Conservation (phyloP, 2,797 vertebrate species). For the Loriculus beryllinus region DNA sequence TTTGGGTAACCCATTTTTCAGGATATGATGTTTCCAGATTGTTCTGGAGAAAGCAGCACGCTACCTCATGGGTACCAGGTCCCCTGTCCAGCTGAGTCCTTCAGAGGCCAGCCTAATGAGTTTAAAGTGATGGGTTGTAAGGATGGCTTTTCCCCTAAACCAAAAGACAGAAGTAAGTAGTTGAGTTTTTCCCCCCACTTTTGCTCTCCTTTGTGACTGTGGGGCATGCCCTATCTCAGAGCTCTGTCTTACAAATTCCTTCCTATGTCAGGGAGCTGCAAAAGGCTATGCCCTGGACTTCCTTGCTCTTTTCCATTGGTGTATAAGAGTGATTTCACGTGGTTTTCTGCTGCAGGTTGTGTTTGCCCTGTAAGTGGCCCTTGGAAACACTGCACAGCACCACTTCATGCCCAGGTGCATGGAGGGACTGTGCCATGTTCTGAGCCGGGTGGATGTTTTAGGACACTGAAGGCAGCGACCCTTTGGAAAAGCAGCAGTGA, state of each 20-base stretch:
- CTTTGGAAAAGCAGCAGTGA: neutral
- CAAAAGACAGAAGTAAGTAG: neutral
- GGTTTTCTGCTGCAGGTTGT: neutral
- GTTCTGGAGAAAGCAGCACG: neutral
- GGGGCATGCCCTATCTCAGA: neutral
- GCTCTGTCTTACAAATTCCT: neutral
- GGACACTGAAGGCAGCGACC: neutral
- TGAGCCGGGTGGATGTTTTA: neutral
- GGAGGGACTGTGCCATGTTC: neutral
- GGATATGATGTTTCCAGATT: neutral
- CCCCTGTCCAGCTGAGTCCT: neutral
- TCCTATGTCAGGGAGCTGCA: neutral
- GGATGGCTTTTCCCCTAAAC: neutral
- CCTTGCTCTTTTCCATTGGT: neutral
- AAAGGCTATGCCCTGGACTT: neutral
- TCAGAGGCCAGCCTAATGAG: neutral
- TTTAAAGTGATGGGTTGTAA: neutral
- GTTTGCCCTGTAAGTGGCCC: accelerated
- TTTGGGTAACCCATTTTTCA: neutral
- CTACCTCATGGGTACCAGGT: accelerated
- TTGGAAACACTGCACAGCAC: neutral
- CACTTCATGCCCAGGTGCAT: no score
- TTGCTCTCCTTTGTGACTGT: neutral
- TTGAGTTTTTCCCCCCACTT: neutral
- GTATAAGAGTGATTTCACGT: neutral